phyloP scores from a whole-genome alignment of 2,113 vertebrate genomes.

The Amazona vittata region DNA sequence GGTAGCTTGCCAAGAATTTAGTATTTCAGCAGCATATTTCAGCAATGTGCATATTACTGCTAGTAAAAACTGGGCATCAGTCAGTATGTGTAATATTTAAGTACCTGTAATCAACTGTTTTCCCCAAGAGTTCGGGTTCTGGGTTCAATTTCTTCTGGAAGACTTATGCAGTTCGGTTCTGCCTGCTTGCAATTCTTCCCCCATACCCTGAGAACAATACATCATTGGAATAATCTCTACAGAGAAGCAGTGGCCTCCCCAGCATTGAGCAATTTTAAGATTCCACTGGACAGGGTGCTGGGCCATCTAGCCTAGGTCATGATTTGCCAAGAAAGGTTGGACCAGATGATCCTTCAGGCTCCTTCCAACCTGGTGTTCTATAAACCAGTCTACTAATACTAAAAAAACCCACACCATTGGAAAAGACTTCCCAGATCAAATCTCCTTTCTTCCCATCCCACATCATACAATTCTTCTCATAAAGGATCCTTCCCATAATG shows the following conservation, averaged over 20 bases:
- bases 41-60: not conserved
- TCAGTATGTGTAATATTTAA: not conserved
- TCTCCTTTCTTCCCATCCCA: not conserved
- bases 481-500: not conserved
- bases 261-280: not conserved
- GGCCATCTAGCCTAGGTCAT: not conserved
- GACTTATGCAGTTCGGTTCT: not conserved
- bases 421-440: not conserved
- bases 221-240: not conserved
- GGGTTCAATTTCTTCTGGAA: not conserved
- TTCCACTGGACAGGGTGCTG: not conserved
- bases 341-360: not conserved
- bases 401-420: not conserved
- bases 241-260: not conserved
- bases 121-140: not conserved
- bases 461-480: not conserved
- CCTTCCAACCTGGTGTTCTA: not conserved
- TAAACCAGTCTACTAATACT: not conserved
- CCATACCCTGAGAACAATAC: fast-evolving
- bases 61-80: not conserved
- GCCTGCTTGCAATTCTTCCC: not conserved
- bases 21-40: not conserved
- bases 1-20: not conserved
- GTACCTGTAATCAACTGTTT: not conserved
- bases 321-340: not conserved